These are phyloP conservation scores for Pyrgilauda ruficollis DNA, from an alignment of 2,113 vertebrate species.

Conservation along the genomic window DNA sequence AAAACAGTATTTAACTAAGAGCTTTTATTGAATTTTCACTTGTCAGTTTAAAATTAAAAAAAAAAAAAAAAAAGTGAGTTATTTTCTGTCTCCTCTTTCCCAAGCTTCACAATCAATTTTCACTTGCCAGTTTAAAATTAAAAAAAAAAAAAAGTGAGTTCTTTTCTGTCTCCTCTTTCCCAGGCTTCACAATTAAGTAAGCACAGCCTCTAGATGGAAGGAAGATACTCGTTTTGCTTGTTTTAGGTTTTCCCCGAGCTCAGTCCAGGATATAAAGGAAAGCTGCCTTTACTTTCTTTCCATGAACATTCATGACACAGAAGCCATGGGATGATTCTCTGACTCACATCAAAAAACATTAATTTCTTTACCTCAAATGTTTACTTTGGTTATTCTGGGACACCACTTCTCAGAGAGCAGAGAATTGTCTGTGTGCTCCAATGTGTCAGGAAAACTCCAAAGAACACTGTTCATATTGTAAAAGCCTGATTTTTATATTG, in stretches of 20 bases:
- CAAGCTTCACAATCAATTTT: background rate
- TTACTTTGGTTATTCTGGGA: background rate
- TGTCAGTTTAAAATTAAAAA: background rate
- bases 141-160: background rate
- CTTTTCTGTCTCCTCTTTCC: background rate
- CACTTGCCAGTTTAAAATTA: background rate
- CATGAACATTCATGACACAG: background rate
- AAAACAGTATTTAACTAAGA: background rate
- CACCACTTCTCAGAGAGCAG: background rate
- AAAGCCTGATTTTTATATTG: background rate
- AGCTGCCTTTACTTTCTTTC: background rate
- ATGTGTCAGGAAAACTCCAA: background rate
- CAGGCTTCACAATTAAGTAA: background rate
- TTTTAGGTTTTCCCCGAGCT: background rate
- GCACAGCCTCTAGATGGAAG: background rate
- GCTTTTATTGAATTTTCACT: background rate
- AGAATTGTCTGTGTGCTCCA: background rate
- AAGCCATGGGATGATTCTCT: background rate
- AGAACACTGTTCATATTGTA: rapidly evolving
- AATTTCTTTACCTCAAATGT: background rate
- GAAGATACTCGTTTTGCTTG: rapidly evolving
- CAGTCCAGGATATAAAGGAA: background rate
- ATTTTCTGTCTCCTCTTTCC: background rate
- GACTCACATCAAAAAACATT: background rate
- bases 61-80: background rate